Base-by-base conservation (phyloP, 2,113 vertebrate genomes). In the Syrmaticus mikado region DNA sequence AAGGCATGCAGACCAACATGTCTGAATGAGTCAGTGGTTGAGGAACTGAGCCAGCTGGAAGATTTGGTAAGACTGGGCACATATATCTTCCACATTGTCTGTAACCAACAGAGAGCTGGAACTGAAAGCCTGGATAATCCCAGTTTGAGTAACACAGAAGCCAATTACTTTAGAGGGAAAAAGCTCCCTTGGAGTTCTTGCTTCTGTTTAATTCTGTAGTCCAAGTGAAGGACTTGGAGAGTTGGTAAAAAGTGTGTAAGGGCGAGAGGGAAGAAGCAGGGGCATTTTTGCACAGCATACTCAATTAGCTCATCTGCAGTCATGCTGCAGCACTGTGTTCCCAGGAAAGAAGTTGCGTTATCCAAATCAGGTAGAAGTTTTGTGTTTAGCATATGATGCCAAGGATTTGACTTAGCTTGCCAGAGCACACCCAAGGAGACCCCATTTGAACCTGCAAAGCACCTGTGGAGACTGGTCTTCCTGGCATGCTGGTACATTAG, bases 21-120 rank as follows among this genome's bases (percentile, higher is more conserved):
- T 60, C 72, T 90, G 72, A 38, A 80, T 95, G 93, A 96, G 68
- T 90, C 93, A 94, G 34, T 55, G 65, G 14, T 41, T 7, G 55
- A 83, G 82, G 34, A 96, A 60, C 32, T 5, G 32, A 60, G 87
- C 87, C 92, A 95, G 60, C 11, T 95, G 89, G 93, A 93, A 91
- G 82, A 76, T 91, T 85, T 95, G 90, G 75, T 91, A 74, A 92
- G 50, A 50, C 85, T 82, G 82, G 90, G 79, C 87, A 91, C 34
- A 34, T 80, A 2, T 6, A 80, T 87, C 90, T 90, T 81, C 82
- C 90, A 85, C 90, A 50, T 70, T 80, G 45, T 70, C 85, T 87
- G 72, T 41, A 82, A 95, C 85, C 82, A 93, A 6, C 67, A 62
- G 86, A 62, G 40, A 87, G 24, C 64, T 96, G 90, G 87, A 96